These are phyloP conservation scores for Jaculus jaculus DNA, from an alignment of 2,113 vertebrate genomes.

Conservation along the genomic window DNA sequence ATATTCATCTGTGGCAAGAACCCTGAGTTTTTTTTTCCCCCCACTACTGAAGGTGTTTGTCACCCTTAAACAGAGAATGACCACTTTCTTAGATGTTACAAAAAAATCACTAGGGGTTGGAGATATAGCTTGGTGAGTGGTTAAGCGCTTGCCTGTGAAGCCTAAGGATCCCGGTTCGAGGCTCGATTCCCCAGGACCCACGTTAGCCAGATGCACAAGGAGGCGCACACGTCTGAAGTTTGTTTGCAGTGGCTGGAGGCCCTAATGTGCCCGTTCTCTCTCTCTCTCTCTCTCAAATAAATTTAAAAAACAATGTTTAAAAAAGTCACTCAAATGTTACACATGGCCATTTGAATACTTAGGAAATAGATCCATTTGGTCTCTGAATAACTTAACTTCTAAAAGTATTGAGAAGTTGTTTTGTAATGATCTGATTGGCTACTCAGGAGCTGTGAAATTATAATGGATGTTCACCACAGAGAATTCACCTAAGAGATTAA, in stretches of 20 bases:
- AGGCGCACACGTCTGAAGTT: no score
- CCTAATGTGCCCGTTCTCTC: no score
- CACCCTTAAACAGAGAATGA: background rate
- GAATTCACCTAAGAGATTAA: background rate
- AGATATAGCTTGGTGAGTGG: no score
- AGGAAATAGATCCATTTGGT: background rate
- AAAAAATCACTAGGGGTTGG: background rate
- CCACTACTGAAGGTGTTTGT: background rate
- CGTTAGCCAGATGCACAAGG: no score
- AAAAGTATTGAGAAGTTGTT: background rate
- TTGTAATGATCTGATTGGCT: background rate
- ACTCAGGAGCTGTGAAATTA: conserved; percentile 21
- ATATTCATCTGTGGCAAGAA: background rate
- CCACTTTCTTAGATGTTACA: background rate
- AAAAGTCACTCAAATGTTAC: no score
- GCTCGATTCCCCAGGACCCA: no score
- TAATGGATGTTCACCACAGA: background rate
- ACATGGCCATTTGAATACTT: background rate
- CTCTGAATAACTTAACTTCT: background rate
- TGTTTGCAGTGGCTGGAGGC: no score
- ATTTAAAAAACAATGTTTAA: no score
- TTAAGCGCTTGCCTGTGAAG: no score
- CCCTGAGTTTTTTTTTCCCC: background rate
- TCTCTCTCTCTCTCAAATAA: no score
- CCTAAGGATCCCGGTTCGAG: no score